Evolutionary conservation across 2,888 invertebrate species (phyloP).

Genomic region (Nomada ferruginata): DNA sequence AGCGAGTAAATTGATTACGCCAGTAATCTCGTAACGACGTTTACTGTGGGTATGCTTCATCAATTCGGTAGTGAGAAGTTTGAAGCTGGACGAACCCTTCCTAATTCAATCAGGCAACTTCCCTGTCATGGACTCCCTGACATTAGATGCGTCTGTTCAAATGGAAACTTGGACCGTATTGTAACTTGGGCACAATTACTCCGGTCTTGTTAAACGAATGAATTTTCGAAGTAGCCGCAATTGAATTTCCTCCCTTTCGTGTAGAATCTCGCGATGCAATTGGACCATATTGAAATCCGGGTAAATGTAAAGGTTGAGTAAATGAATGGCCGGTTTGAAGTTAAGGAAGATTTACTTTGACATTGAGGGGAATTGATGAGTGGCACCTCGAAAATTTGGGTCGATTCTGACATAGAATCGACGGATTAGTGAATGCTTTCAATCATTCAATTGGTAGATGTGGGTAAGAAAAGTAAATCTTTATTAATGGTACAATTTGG

Average conservation of each 20-base stretch:
- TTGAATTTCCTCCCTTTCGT: slow-evolving; percentile 7
- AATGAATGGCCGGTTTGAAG: slow-evolving; percentile 25
- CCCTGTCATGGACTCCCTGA: slow-evolving; percentile 58
- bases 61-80: slow-evolving; percentile 73
- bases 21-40: slow-evolving; percentile 73
- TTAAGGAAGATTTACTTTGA: slow-evolving; percentile 21
- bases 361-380: slow-evolving; percentile 25
- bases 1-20: slow-evolving; percentile 68
- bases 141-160: slow-evolving; percentile 41
- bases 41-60: slow-evolving; percentile 71
- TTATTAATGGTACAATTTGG: neutral
- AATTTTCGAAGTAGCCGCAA: slow-evolving; percentile 30
- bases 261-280: neutral
- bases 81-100: slow-evolving; percentile 71
- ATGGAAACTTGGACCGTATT: slow-evolving; percentile 52
- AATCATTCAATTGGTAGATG: neutral
- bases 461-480: neutral
- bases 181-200: slow-evolving; percentile 47
- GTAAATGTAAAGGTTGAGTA: slow-evolving; percentile 22
- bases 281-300: neutral
- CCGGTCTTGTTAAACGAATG: slow-evolving; percentile 28
- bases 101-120: slow-evolving; percentile 77
- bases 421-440: neutral
- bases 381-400: slow-evolving; percentile 14
- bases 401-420: slow-evolving; percentile 6